Base-by-base conservation (phyloP, 2,797 vertebrate species). In the Myotis daubentonii region DNA sequence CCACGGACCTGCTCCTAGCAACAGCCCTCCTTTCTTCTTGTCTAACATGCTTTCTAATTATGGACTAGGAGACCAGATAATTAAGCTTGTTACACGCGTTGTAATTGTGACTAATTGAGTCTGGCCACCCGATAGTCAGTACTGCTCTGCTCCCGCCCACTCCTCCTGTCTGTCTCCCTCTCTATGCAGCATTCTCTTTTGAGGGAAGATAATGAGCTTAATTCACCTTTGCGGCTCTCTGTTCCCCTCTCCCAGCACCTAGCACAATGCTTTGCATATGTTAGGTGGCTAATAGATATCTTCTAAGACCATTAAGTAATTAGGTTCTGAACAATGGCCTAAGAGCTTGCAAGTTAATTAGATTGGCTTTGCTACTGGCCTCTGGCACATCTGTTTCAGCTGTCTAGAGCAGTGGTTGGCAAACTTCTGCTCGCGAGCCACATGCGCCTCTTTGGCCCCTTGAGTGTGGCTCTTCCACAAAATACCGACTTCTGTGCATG, bases 81-180 rank as follows among this genome's bases (percentile, higher is more conserved):
- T 95, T 93, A 96, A 90, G 89, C 93, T 89, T 25, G 87, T 82
- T 87, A 71, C 0, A 1, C 57, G 7, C 13, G 49, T 95, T 97
- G 60, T 97, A 95, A 96, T 95, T 94, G 95, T 97, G 94, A 94
- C 95, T 95, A 96, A 97, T 95, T 95, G 93, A 93, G 93, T 89
- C 94, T 89, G 93, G 80, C 94, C 93, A 95, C 93, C 91, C 91
- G 93, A 65, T 76, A 91, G 95, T 74, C 82, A 65, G 60, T 66
- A 11, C n/a, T 0, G 1, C 53, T 92, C 93, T 65, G 44, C 55
- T 30, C 66, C 20, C 4, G 57, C 47, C 82, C 41, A 19, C 16
- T 70, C 75, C 44, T 22, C n/a, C 12, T 47, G 15, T 93, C 44
- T 60, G 8, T 53, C 87, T 66, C 57, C 81, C 62, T 47, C 17